These are phyloP conservation scores for Brevimyrus niger DNA, from an alignment of 2,113 vertebrate genomes.

Conservation along the genomic window DNA sequence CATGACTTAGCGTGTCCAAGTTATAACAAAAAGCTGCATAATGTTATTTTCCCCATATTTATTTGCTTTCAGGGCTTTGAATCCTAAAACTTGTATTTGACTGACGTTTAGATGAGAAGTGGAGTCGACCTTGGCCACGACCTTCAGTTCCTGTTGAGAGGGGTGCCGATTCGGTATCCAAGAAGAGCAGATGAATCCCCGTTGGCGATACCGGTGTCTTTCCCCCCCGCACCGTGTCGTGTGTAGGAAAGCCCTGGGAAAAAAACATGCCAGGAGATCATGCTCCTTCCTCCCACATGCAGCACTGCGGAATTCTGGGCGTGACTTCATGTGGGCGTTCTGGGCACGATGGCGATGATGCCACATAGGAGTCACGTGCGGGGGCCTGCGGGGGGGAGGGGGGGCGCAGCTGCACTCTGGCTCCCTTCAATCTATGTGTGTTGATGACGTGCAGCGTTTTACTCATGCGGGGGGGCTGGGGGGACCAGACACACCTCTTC, in stretches of 20 bases:
- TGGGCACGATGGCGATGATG: background rate
- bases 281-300: background rate
- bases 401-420: background rate
- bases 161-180: background rate
- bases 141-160: background rate
- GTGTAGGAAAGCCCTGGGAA: slow-evolving; percentile 4
- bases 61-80: background rate
- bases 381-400: background rate
- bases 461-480: background rate
- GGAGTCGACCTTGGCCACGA: background rate
- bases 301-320: background rate
- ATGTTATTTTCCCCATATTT: background rate
- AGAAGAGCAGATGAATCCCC: background rate
- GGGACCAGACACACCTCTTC: background rate
- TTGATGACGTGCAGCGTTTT: background rate
- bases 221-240: background rate
- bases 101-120: background rate
- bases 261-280: background rate
- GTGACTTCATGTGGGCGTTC: background rate
- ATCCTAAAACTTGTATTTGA: background rate
- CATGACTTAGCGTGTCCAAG: background rate
- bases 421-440: background rate
- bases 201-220: background rate
- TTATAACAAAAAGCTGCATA: background rate
- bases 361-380: background rate